Evolutionary conservation across 2,113 vertebrate genomes (phyloP).

Genomic region (Anhinga anhinga): DNA sequence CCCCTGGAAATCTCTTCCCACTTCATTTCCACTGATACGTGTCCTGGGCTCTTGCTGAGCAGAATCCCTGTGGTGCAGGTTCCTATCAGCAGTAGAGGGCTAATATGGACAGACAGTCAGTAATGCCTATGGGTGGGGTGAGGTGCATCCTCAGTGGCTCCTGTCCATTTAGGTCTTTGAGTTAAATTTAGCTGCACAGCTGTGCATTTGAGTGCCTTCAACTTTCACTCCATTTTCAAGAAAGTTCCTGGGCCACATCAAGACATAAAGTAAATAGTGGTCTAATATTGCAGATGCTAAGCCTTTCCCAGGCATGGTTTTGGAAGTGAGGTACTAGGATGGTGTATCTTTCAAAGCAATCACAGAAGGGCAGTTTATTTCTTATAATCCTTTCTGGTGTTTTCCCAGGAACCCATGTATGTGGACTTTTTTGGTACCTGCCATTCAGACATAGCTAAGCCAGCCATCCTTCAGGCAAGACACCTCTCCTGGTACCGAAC

Average conservation of each 20-base stretch:
- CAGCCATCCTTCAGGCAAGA: conserved; percentile 76
- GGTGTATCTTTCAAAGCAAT: neutral
- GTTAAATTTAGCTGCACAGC: neutral
- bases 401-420: conserved; percentile 83
- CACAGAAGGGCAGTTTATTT: neutral
- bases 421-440: conserved; percentile 92
- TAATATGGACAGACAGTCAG: neutral
- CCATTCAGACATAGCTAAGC: conserved; percentile 80
- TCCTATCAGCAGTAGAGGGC: neutral
- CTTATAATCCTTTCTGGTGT: neutral
- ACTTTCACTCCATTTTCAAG: neutral
- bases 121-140: neutral
- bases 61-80: neutral
- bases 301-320: neutral
- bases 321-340: neutral
- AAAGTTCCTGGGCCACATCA: neutral
- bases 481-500: conserved; percentile 79
- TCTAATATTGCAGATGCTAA: neutral
- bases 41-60: neutral
- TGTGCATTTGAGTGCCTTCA: neutral
- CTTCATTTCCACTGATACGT: neutral
- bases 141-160: neutral
- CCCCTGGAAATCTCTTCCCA: neutral
- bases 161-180: neutral
- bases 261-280: neutral